Percentiles rank a stretch among this genome's conserved stretches.
phyloP scores from a whole-genome alignment of 2,113 vertebrate genomes.

The Lycaon pictus region DNA sequence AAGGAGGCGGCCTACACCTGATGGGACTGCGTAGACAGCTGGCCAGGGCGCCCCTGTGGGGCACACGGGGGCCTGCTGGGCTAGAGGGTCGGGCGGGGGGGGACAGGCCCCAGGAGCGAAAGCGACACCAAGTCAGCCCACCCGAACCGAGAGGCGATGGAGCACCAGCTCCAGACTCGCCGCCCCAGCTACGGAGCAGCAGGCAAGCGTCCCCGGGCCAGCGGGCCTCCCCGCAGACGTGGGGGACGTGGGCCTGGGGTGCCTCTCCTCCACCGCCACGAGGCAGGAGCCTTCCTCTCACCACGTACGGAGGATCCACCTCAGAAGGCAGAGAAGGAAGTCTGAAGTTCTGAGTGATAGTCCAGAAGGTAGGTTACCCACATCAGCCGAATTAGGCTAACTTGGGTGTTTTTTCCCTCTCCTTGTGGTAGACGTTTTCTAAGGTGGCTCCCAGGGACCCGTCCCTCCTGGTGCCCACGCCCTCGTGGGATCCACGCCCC shows the following conservation, averaged over 20 bases:
- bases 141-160: not conserved
- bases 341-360: not conserved
- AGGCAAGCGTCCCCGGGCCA: not conserved
- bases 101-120: not conserved
- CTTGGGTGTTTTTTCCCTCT: not conserved
- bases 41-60: not conserved
- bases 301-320: not conserved
- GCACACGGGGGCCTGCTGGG: not conserved
- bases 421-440: not conserved
- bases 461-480: not conserved
- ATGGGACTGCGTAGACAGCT: not conserved
- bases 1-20: not conserved
- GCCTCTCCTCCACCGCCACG: not conserved
- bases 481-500: not conserved
- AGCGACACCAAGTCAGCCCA: not conserved
- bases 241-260: too few species aligned
- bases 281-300: not conserved
- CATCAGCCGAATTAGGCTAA: not conserved
- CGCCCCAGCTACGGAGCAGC: not conserved
- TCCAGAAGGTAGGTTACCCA: not conserved
- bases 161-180: not conserved
- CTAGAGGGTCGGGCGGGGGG: not conserved
- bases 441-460: not conserved
- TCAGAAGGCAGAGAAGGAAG: conserved; percentile 5
- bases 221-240: too few species aligned